These are phyloP conservation scores for Cyprinus carpio DNA, from an alignment of 2,113 vertebrate species.

Conservation along the genomic window DNA sequence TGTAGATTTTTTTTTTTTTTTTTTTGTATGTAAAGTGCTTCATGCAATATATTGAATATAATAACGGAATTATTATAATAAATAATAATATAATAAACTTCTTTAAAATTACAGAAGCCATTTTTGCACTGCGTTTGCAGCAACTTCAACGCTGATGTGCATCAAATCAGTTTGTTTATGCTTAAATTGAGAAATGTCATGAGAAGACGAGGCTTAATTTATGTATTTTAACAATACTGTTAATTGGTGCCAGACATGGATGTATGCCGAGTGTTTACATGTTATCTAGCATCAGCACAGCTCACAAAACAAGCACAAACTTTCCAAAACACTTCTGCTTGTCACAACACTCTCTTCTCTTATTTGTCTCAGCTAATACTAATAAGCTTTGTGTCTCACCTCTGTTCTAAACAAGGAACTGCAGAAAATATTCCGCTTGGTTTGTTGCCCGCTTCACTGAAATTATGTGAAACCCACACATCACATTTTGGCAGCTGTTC, in stretches of 20 bases:
- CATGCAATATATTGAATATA: background rate
- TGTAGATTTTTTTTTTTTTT: background rate
- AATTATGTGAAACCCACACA: conserved; percentile 25
- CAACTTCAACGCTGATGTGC: background rate
- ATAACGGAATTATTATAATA: background rate
- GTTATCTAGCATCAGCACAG: background rate
- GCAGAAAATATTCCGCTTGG: background rate
- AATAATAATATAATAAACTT: background rate
- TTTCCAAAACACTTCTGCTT: background rate
- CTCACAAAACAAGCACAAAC: background rate
- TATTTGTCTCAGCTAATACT: conserved; percentile 26
- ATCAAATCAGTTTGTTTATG: background rate
- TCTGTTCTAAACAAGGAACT: conserved; percentile 21
- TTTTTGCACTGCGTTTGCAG: background rate
- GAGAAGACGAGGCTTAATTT: background rate
- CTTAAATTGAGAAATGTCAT: background rate
- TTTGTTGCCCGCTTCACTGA: background rate
- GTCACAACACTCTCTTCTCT: conserved; percentile 21
- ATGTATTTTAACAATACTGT: background rate
- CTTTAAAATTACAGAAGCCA: no score
- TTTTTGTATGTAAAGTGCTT: background rate
- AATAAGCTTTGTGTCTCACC: conserved; percentile 5
- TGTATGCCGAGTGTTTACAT: background rate
- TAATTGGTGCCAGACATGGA: background rate
- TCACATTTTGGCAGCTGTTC: background rate